These are phyloP conservation scores for Epinotia nisella DNA, from an alignment of 2,888 invertebrate genomes.

Conservation along the genomic window DNA sequence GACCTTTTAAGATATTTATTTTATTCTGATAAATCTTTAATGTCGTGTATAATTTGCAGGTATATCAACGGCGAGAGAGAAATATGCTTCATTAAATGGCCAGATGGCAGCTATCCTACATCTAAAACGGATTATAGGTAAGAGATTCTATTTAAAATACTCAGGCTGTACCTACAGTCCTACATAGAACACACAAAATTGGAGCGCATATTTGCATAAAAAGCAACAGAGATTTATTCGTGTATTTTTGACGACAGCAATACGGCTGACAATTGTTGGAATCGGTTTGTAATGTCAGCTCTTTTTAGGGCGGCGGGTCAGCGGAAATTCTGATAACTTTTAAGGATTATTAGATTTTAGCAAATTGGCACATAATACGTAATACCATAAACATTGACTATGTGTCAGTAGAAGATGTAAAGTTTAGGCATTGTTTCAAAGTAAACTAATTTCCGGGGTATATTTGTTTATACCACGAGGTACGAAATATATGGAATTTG, in stretches of 20 bases:
- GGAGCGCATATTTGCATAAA: too few relatives aligned
- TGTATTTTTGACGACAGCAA: neutral
- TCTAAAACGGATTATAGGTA: constrained; percentile 86
- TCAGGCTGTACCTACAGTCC: neutral
- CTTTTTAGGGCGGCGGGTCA: neutral
- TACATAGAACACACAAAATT: too few relatives aligned
- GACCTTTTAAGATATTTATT: neutral
- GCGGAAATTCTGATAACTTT: neutral
- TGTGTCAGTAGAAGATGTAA: too few relatives aligned
- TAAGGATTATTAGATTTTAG: neutral
- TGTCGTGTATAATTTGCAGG: constrained; percentile 57
- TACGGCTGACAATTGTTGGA: neutral
- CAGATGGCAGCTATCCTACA: constrained; percentile 85
- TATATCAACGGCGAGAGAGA: constrained; percentile 81
- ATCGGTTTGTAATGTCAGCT: neutral
- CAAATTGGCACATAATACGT: too few relatives aligned
- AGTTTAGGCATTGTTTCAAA: too few relatives aligned
- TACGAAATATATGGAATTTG: neutral
- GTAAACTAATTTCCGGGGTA: too few relatives aligned
- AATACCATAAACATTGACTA: too few relatives aligned
- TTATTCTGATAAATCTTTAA: neutral
- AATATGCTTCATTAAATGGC: constrained; percentile 86
- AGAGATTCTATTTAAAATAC: constrained; percentile 55
- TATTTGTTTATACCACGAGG: too few relatives aligned
- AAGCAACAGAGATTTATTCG: neutral